Evolutionary conservation across 2,113 vertebrate species (phyloP).

Genomic region (Anhinga anhinga): DNA sequence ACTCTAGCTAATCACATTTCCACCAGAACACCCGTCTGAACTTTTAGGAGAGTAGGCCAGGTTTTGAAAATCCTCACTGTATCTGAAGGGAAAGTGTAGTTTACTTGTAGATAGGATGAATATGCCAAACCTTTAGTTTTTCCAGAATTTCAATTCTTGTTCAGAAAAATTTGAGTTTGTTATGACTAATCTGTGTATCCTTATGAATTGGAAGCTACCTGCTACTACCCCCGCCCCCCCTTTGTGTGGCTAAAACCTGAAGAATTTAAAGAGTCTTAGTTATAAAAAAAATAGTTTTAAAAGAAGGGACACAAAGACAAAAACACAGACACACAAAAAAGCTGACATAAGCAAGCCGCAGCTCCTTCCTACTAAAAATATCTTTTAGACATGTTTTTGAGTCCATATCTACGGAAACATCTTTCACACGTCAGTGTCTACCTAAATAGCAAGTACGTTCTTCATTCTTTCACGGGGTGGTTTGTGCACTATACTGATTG

Average conservation of each 20-base stretch:
- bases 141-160: background rate
- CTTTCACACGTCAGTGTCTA: background rate
- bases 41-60: background rate
- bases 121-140: background rate
- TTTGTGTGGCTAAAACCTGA: background rate
- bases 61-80: background rate
- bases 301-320: background rate
- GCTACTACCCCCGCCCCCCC: background rate
- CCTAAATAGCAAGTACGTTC: background rate
- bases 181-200: background rate
- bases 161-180: background rate
- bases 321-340: background rate
- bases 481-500: background rate
- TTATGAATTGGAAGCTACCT: background rate
- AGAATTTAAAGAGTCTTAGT: background rate
- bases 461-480: background rate
- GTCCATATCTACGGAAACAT: fast-evolving
- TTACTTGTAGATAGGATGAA: background rate
- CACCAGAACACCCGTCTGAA: background rate
- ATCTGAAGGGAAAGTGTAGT: background rate
- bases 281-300: background rate
- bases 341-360: background rate
- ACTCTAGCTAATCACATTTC: background rate
- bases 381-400: background rate
- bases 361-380: background rate